phyloP scores from a whole-genome alignment of 2,888 invertebrate genomes.

The Ophion obscuratus region DNA sequence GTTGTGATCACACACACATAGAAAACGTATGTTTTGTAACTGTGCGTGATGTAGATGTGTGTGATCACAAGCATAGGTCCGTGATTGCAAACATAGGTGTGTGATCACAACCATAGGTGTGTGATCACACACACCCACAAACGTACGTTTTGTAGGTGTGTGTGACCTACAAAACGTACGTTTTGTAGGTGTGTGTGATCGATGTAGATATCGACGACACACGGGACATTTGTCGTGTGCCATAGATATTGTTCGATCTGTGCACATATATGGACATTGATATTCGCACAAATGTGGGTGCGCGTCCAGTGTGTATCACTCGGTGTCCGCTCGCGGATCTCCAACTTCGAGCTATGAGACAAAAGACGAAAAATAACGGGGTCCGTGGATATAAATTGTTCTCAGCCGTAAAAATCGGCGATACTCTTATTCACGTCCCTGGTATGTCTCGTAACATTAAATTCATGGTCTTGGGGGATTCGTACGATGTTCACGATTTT shows the following conservation, averaged over 20 bases:
- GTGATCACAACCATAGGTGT: too few relatives aligned
- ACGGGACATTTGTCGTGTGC: not conserved
- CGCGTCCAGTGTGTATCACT: not conserved
- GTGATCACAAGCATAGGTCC: too few relatives aligned
- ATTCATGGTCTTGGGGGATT: slow-evolving; percentile 19
- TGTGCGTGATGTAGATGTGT: too few relatives aligned
- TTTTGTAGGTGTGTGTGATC: too few relatives aligned
- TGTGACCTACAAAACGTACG: too few relatives aligned
- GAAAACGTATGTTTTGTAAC: too few relatives aligned
- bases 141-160: too few relatives aligned
- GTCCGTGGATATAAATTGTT: slow-evolving; percentile 33
- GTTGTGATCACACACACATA: too few relatives aligned
- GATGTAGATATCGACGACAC: too few relatives aligned
- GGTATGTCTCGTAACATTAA: slow-evolving; percentile 20
- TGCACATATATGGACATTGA: not conserved
- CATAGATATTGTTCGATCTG: not conserved
- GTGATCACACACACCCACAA: too few relatives aligned
- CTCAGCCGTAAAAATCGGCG: slow-evolving; percentile 45
- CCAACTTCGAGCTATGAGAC: slow-evolving; percentile 1
- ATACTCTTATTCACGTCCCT: slow-evolving; percentile 13
- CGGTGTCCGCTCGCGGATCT: not conserved
- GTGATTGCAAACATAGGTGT: too few relatives aligned
- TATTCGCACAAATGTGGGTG: not conserved
- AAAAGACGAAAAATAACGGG: not conserved
- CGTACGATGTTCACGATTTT: slow-evolving; percentile 34